Evolutionary conservation across 2,113 vertebrate genomes (phyloP).

Genomic region (Acrocephalus kingi): DNA sequence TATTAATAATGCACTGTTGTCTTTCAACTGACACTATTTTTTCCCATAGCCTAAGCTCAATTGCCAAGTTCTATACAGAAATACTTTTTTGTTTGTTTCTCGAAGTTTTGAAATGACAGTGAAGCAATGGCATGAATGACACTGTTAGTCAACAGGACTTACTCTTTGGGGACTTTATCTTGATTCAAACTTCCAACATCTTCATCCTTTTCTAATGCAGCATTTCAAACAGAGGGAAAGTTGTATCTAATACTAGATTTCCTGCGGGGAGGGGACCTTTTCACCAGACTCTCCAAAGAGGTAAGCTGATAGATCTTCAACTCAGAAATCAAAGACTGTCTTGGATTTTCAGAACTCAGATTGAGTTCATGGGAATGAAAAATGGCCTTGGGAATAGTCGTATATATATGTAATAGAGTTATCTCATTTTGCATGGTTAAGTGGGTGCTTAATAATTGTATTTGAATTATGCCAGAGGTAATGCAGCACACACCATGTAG

Average conservation of each 20-base stretch:
- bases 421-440: background rate
- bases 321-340: background rate
- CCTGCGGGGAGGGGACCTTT: slow-evolving; percentile 94
- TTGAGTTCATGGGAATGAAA: background rate
- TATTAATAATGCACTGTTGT: background rate
- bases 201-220: slow-evolving; percentile 71
- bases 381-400: background rate
- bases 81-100: background rate
- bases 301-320: slow-evolving; percentile 57
- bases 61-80: background rate
- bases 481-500: background rate
- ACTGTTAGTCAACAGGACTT: background rate
- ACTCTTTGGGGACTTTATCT: background rate
- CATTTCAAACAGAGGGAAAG: slow-evolving; percentile 97
- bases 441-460: background rate
- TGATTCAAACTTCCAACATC: background rate
- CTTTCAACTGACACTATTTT: background rate
- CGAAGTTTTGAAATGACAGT: background rate
- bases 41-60: background rate
- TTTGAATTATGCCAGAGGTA: background rate
- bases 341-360: background rate
- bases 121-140: background rate
- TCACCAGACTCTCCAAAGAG: slow-evolving; percentile 97
- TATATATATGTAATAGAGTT: background rate
- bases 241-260: slow-evolving; percentile 97